Base-by-base conservation (phyloP, 1,140 invertebrate species). In the Pseudomyrmex pallidus region DNA sequence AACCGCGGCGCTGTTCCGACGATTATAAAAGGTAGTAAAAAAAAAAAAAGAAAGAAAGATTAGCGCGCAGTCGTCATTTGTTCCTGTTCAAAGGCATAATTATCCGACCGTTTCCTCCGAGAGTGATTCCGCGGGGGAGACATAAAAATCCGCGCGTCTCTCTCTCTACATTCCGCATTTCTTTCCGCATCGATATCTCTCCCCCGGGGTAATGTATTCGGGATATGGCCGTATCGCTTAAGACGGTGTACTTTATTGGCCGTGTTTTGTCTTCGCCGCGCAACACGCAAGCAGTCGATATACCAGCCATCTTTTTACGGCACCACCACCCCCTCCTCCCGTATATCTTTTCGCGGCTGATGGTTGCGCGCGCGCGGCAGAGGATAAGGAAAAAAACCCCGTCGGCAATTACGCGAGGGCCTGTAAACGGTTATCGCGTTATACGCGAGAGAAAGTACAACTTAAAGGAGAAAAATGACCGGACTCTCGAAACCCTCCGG, bases 371-470 rank as follows among this genome's bases (percentile, higher is more conserved):
- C 35, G 35, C 35, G 35, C 25, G 25, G 25, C 25, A 25, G 35
- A 35, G 35, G 46, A 57, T 62, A 83, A 77, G 73, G 22, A 35
- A 56, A 56, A 56, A 44, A 70, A 15, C 20, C 22, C 10, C 15
- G 50, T 15, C 20, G 48, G 20, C 86, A 59, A 85, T 87, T 83
- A 88, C 87, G 87, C 87, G 61, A 88, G 5, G 52, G n/a, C 17
- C 61, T 56, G 57, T 85, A 82, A 87, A 88, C 57, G 70, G 85
- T 87, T 87, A 87, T 87, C 86, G 85, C 85, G 59, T 87, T 35
- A 35, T 85, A 50, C 56, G 80, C 73, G 25, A 35, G 22, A 67
- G 86, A 85, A 87, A 87, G 85, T 87, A 52, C 68, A 54, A 63
- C 25, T 52, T 52, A 20, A 20, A 56, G 74, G 20, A 77, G 76